Base-by-base conservation (phyloP, 2,797 vertebrate species). In the Nyctibius grandis region DNA sequence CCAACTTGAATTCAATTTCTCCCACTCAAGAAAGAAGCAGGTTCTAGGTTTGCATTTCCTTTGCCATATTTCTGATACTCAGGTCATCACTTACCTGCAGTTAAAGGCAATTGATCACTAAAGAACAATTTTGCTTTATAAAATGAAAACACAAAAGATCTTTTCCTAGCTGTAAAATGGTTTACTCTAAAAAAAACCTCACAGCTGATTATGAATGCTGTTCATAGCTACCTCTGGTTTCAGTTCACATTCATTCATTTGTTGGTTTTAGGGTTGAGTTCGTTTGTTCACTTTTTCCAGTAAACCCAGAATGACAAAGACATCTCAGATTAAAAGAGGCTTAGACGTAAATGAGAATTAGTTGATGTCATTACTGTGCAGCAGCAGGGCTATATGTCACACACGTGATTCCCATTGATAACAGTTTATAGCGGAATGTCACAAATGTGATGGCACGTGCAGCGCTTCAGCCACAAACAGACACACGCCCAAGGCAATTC, bases 181-280 rank as follows among this genome's bases (percentile, higher is more conserved):
- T 67, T 87, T 64, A 18, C 20, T 31, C 23, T 25, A 29, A 11
- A 22, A 23, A 44, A 65, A 63, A 28, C 9, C 26, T 15, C 17
- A 6, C 9, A 56, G 5, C 9, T 88, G 28, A 33, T 67, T 83
- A 54, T n/a, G 18, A 74, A 53, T 21, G 44, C 16, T 3, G 4
- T 31, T 23, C 7, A 31, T 7, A 34, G 34, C 36, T 68, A 44
- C 29, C 44, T 72, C 22, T 50, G 51, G 16, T 61, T 92, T 68
- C 50, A 44, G 14, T 67, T 33, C 56, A 34, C 25, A 72, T 8
- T 69, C 22, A 28, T 56, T 91, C 8, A 7, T 48, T 77, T 34
- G 6, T 26, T 76, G 6, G 8, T 5, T 63, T 42, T 13, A 11
- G 21, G 9, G 2, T 3, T 34, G 7, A 1, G 5, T 26, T 22